Evolutionary conservation across 2,888 invertebrate species (phyloP), one percentile per base, ranked within the genome.

Genomic region (Sinodicranocentrus sp.): DNA sequence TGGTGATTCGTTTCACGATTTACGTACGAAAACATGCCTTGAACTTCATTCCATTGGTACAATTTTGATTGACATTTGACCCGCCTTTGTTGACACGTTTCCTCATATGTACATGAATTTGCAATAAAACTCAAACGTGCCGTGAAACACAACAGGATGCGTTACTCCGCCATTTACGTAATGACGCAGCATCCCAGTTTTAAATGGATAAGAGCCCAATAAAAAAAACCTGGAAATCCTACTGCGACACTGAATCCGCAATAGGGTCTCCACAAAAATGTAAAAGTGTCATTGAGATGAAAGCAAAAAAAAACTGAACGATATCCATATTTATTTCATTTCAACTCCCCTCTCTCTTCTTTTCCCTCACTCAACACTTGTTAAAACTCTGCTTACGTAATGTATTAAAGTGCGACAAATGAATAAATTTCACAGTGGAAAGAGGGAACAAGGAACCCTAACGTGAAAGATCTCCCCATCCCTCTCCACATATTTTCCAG

Each of bases 81-180:
- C 25, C 21, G 25, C 3, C 13, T 59, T 21, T 25, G 25, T 52
- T 52, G 8, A 48, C 48, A 48, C 48, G 48, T 39, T 13, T 39
- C 39, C 52, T 3, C 48, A 70, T 67, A 80, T 70, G 79, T 70
- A 75, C 79, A 85, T 85, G 82, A 70, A 83, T 85, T 83, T 75
- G 76, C 85, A 83, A 57, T 85, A 85, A 85, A 85, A 85, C 48
- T 65, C 65, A 83, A 76, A 85, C 85, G 85, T 85, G 85, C 73
- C 70, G 25, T 2, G 78, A 78, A 78, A 78, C 59, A 67, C 43
- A 76, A 73, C 52, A 70, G 59, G 44, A 70, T 54, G 48, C 68
- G 39, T 59, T 68, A 23, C 57, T 68, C 67, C 68, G 44, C 65
- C 76, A 76, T 76, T n/a, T 76, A 76, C 61, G 76, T 76, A 76